Evolutionary conservation across 2,888 invertebrate genomes (phyloP).

Genomic region (Cheilosia scutellata): DNA sequence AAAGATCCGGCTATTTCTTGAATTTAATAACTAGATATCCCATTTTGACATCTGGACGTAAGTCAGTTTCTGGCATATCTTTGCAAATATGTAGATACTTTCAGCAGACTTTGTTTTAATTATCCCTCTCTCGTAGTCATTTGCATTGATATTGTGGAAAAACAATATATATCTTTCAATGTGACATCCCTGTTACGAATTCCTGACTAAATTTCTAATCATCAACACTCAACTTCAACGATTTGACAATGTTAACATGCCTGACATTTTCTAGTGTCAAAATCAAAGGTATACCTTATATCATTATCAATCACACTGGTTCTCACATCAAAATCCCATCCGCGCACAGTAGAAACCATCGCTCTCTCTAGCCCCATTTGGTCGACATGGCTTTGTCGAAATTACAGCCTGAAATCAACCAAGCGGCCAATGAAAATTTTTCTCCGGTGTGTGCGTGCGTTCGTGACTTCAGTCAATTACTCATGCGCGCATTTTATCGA

Average conservation of each 20-base stretch:
- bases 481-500: conserved; percentile 74
- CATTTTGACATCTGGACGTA: too few relatives aligned
- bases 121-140: too few relatives aligned
- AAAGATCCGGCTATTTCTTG: too few relatives aligned
- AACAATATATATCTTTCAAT: too few relatives aligned
- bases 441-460: conserved; percentile 65
- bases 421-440: conserved; percentile 53
- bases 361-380: conserved; percentile 73
- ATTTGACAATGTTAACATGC: not conserved
- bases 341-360: conserved; percentile 36
- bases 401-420: conserved; percentile 46
- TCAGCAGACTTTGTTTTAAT: too few relatives aligned
- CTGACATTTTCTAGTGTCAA: conserved; percentile 33
- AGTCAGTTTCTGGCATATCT: conserved; percentile 2
- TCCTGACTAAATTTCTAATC: too few relatives aligned
- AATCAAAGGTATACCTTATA: conserved; percentile 30
- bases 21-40: too few relatives aligned
- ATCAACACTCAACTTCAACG: too few relatives aligned
- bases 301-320: conserved; percentile 57
- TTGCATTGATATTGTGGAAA: too few relatives aligned
- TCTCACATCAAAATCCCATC: conserved; percentile 32
- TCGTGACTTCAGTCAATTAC: conserved; percentile 75
- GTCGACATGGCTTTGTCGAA: conserved; percentile 34
- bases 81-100: too few relatives aligned
- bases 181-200: too few relatives aligned